Percentiles rank a stretch among this genome's conserved stretches.
Evolutionary conservation across 53 echinoderm and acorn worm species (phyloP).

Genomic region (Glandiceps talaboti): DNA sequence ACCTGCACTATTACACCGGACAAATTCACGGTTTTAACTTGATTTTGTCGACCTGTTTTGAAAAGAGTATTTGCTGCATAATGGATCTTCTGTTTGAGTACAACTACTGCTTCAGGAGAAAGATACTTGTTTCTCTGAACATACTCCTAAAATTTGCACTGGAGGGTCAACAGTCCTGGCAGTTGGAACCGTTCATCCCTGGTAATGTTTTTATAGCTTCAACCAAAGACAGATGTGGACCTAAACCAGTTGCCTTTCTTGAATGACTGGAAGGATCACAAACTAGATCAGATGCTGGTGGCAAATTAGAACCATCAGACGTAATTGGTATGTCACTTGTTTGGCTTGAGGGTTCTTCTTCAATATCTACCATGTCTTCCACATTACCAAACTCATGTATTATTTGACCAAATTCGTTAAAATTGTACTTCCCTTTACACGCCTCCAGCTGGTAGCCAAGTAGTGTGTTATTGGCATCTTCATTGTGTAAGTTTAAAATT

Average conservation of each 20-base stretch:
- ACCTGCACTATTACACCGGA: background rate
- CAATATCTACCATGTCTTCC: background rate
- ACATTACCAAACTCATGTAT: background rate
- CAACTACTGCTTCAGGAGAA: background rate
- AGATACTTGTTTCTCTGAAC: background rate
- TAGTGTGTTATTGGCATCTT: background rate
- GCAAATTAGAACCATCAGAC: background rate
- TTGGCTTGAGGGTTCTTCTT: background rate
- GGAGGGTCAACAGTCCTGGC: background rate
- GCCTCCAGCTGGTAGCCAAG: background rate
- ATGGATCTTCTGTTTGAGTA: background rate
- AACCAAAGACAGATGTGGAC: background rate
- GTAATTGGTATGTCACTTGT: background rate
- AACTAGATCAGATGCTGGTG: background rate
- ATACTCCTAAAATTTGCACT: background rate
- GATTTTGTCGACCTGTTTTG: background rate
- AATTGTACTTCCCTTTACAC: background rate
- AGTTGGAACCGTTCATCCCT: background rate
- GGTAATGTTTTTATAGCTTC: background rate
- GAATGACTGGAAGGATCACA: background rate
- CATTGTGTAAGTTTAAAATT: background rate
- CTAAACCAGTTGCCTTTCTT: background rate
- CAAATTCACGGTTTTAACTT: background rate
- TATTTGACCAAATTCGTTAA: background rate
- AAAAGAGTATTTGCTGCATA: background rate